Evolutionary conservation across 2,888 invertebrate species (phyloP), one percentile per base, ranked within the genome.

Genomic region (Eupeodes luniger): DNA sequence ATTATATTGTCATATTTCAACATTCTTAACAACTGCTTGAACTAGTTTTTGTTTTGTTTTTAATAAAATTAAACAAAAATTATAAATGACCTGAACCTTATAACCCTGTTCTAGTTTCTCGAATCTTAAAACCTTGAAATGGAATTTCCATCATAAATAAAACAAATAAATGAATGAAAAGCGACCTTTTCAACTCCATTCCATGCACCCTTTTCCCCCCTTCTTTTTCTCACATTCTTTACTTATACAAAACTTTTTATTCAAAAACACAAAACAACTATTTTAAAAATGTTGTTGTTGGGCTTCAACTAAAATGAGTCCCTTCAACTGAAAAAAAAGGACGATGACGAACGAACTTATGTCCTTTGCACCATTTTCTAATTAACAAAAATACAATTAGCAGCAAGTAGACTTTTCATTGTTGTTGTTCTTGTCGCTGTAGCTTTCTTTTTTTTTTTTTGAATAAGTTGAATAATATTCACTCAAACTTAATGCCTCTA

Each of bases 341-440:
- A 27, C 27, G 27, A 27, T 2, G 1, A 27, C 27, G 27, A 27
- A 27, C 27, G 27, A 78, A 61, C 69, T 59, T 34, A 27, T 55
- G 62, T 81, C 62, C 76, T 62, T 82, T 47, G 34, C 70, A 74
- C 47, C 74, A 61, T 70, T 55, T 72, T 78, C 51, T 79, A 79
- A 82, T 74, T 70, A 82, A 74, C 57, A 79, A 75, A 79, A 82
- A 69, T 75, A 79, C 79, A 86, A 86, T 86, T 86, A 82, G 75
- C 51, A 75, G 44, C 55, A 70, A 70, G 70, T 70, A 40, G 55
- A 70, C 55, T 70, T 70, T 34, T 70, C 40, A 53, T 69, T 64
- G 47, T 64, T 64, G 12, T 19, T 64, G 14, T 66, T 79, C 53
- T 59, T 40, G 9, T 27, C 27, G 27, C 2, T 27, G 27, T 27